Percentiles rank a stretch among this genome's conserved stretches.
phyloP scores from a whole-genome alignment of 2,113 vertebrate genomes.

The Chaenogobius annularis region DNA sequence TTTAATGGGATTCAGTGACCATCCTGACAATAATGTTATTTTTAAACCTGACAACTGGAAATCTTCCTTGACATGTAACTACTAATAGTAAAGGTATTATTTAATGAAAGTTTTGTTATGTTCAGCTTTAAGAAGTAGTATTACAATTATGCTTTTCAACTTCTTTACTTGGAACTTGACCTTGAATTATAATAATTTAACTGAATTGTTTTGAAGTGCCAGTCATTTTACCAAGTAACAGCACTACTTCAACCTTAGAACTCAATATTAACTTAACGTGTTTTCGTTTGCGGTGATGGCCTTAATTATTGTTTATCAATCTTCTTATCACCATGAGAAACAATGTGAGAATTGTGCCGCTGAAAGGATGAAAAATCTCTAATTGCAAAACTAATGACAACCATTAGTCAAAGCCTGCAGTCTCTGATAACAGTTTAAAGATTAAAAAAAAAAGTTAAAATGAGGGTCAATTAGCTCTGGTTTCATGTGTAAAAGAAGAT shows the following conservation, averaged over 20 bases:
- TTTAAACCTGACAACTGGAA: background rate
- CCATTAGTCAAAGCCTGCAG: slow-evolving; percentile 17
- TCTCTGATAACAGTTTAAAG: slow-evolving; percentile 10
- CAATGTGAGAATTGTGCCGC: background rate
- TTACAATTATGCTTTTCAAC: no score
- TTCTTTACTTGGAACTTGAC: no score
- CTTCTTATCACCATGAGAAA: background rate
- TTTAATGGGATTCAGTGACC: background rate
- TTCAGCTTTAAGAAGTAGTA: no score
- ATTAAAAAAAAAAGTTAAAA: background rate
- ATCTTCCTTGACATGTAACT: background rate
- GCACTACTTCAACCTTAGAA: no score
- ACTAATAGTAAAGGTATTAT: no score
- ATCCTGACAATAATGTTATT: background rate
- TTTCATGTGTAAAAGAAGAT: background rate
- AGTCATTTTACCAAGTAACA: no score
- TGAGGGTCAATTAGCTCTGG: slow-evolving; percentile 20
- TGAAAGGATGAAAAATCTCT: slow-evolving; percentile 15
- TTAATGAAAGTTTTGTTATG: no score
- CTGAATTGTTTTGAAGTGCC: no score
- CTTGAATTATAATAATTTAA: no score
- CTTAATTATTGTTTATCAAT: background rate
- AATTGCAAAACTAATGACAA: slow-evolving; percentile 39
- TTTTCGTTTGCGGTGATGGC: background rate
- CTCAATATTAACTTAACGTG: background rate